These are phyloP conservation scores for Atherinosoma microstoma DNA, from an alignment of 2,797 vertebrate genomes.

Conservation along the genomic window DNA sequence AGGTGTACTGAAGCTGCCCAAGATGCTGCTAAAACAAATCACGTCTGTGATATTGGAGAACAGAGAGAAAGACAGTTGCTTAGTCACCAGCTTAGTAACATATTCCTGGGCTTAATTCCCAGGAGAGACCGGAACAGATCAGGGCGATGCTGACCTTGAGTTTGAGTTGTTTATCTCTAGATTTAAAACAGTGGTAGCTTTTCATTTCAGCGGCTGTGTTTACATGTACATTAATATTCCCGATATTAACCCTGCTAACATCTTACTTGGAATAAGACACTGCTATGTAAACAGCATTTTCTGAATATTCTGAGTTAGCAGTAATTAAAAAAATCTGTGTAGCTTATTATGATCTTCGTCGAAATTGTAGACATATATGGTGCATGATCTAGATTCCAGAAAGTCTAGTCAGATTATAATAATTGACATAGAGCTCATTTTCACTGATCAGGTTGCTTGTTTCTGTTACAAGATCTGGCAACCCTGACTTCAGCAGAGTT, in stretches of 20 bases:
- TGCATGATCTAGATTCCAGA: too few species aligned
- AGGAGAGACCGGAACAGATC: slow-evolving; percentile 3
- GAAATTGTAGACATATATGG: not conserved
- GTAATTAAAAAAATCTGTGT: not conserved
- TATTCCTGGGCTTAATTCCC: slow-evolving; percentile 14
- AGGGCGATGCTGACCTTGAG: slow-evolving; percentile 3
- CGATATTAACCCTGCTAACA: too few species aligned
- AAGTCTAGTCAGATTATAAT: too few species aligned
- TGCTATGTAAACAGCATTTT: not conserved
- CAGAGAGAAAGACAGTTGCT: slow-evolving; percentile 2
- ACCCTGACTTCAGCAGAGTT: not conserved
- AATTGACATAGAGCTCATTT: not conserved
- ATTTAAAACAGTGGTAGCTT: not conserved
- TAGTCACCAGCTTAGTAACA: slow-evolving; percentile 36
- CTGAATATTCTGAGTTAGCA: not conserved
- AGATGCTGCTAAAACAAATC: not conserved
- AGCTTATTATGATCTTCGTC: not conserved
- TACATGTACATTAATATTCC: too few species aligned
- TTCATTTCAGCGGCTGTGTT: too few species aligned
- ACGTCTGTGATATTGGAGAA: slow-evolving; percentile 4
- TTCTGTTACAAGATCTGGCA: not conserved
- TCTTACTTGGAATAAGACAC: not conserved
- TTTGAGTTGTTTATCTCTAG: not conserved
- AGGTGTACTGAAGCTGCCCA: not conserved
- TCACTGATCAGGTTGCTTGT: not conserved